Evolutionary conservation across 2,888 invertebrate species (phyloP), one percentile per base, ranked within the genome.

Genomic region (Phaonia tiefii): DNA sequence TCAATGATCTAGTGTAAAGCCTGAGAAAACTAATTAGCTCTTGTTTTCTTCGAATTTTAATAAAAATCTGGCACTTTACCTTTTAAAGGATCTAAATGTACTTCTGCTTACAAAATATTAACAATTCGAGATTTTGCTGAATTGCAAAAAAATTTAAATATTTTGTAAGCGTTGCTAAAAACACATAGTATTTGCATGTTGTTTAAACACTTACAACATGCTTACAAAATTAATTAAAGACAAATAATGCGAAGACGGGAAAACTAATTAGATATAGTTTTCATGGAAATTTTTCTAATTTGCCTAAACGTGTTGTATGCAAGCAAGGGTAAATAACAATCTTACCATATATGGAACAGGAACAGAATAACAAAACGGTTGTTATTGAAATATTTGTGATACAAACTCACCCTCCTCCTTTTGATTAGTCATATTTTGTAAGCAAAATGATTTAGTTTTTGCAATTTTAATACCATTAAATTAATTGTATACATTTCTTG

Each of bases 301-400:
- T 26, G 1, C n/a, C 26, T 11, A 1, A 56, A 56, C 13, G n/a
- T n/a, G 20, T 51, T 5, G 31, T n/a, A 2, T 10, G 51, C 1
- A 46, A 15, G 17, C 5, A 46, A 51, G 20, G 51, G 1, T 51
- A 22, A 51, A 51, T 51, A 22, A 22, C 20, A 51, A 51, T 10
- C 5, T 51, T 20, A 20, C 51, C 51, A 51, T 51, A 20, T 51
- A 31, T 51, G 13, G 22, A 51, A 31, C 31, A 3, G 22, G 20
- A 51, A 51, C 20, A 51, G 51, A 51, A 8, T 11, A 51, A 51
- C 15, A 46, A 46, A 15, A 46, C 17, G 72, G 72, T 56, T 65
- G 63, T 42, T 39, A 80, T 75, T 76, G 73, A 69, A 80, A 80
- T 69, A 54, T n/a, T n/a, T n/a, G n/a, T n/a, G n/a, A n/a, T n/a